A percentile compares a stretch with the other conserved stretches of the same genome.
Evolutionary conservation across 2,113 vertebrate species (phyloP).

Genomic region (Argyrosomus japonicus): DNA sequence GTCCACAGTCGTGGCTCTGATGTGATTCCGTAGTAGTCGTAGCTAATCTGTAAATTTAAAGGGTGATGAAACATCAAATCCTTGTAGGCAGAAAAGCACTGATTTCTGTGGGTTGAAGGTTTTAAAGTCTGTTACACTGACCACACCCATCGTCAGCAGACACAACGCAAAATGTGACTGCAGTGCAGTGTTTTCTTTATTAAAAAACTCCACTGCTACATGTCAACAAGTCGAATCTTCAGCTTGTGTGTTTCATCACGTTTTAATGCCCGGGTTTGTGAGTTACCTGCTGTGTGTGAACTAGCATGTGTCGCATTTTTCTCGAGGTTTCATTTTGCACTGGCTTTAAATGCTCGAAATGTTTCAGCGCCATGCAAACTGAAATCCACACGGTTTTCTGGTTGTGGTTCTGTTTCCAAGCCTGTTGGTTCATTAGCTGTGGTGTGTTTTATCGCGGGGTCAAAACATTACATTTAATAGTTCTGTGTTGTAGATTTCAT

Average conservation of each 20-base stretch:
- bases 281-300: constrained; percentile 31
- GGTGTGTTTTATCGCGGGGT: neutral
- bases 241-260: neutral
- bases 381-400: constrained; percentile 34
- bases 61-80: neutral
- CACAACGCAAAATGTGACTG: neutral
- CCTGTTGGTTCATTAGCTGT: constrained; percentile 29
- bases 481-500: constrained; percentile 21
- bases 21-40: neutral
- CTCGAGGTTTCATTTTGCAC: constrained; percentile 50
- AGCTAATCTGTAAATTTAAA: neutral
- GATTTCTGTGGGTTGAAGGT: neutral
- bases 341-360: constrained; percentile 25
- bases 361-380: constrained; percentile 54
- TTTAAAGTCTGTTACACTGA: neutral
- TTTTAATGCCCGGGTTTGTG: neutral
- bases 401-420: constrained; percentile 37
- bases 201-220: neutral
- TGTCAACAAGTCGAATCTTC: neutral
- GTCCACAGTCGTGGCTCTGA: neutral
- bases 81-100: neutral
- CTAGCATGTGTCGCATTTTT: constrained; percentile 46
- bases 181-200: neutral
- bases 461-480: constrained; percentile 8
- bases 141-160: neutral